phyloP scores from a whole-genome alignment of 2,113 vertebrate species.

The Hippopotamus amphibius region DNA sequence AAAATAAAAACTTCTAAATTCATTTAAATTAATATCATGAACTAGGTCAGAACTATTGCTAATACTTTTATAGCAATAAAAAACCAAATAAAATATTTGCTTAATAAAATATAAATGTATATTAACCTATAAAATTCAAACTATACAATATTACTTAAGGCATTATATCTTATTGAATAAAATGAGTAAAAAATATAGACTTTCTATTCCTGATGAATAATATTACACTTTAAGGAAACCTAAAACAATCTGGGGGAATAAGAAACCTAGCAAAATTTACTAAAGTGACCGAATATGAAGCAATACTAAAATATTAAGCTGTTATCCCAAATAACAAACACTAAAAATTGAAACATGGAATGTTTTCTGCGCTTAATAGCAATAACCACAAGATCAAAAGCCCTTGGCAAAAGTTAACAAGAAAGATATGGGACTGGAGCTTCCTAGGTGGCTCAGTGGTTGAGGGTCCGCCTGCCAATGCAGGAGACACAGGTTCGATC shows the following conservation, averaged over 20 bases:
- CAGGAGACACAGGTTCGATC: too few species aligned
- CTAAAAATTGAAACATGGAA: not conserved
- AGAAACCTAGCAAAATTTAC: not conserved
- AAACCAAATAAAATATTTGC: not conserved
- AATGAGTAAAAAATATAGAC: not conserved
- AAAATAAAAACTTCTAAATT: constrained; percentile 1
- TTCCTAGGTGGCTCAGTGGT: too few species aligned
- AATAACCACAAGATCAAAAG: not conserved
- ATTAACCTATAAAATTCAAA: not conserved
- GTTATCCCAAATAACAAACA: not conserved
- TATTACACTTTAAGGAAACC: not conserved
- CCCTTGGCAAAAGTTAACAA: not conserved
- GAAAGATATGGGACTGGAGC: not conserved
- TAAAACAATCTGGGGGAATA: not conserved
- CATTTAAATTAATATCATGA: not conserved
- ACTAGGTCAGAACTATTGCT: not conserved
- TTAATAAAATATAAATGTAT: not conserved
- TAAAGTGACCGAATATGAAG: not conserved
- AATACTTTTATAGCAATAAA: not conserved
- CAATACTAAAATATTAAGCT: not conserved
- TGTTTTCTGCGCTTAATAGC: not conserved
- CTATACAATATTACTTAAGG: not conserved
- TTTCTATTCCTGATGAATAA: not conserved
- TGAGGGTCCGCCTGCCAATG: too few species aligned
- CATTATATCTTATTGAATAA: not conserved